Base-by-base conservation (phyloP, 2,888 invertebrate genomes). In the Chloromyia formosa region DNA sequence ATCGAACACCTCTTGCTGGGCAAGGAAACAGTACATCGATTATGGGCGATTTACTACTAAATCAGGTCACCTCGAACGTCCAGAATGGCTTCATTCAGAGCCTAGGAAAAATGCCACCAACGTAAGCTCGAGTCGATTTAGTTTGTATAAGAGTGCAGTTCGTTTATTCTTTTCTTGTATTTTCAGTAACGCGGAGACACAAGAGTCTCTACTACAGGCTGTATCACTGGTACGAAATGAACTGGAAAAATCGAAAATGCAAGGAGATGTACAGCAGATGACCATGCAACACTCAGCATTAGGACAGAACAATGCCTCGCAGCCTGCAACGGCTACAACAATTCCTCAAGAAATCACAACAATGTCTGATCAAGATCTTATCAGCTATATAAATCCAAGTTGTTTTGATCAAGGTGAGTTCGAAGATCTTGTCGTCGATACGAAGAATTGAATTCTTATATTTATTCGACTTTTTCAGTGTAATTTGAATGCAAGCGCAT, bases 321-420 rank as follows among this genome's bases (percentile, higher is more conserved):
- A 73, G 58, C 73, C 49, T 12, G 81, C 82, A 20, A 81, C 82
- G 1, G 60, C 79, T 1, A 78, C 79, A 54, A 90, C 90, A 88
- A 89, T 89, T 85, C 92, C 88, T 72, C 92, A 92, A 82, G 90
- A 93, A 62, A 88, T 95, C 79, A 92, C 93, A 10, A 90, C 92
- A 80, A 93, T 95, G 91, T 93, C 93, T 78, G 95, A 95, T 84
- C 93, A 92, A 85, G 95, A 95, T 86, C 88, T 95, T 79, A 89
- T 95, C 80, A 94, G 92, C 84, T 94, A 94, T 86, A 95, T 95
- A 80, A 94, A 95, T 87, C 93, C 95, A 69, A 93, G 92, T 87
- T 93, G 94, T 84, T 95, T 95, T 84, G 95, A 94, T 86, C 92
- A 91, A 88, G 90, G 91, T 92, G 88, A 87, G 88, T 87, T 61